Percentiles rank a stretch among this genome's conserved stretches.
Conservation (phyloP, 1,140 invertebrate species). For the Triops longicaudatus region DNA sequence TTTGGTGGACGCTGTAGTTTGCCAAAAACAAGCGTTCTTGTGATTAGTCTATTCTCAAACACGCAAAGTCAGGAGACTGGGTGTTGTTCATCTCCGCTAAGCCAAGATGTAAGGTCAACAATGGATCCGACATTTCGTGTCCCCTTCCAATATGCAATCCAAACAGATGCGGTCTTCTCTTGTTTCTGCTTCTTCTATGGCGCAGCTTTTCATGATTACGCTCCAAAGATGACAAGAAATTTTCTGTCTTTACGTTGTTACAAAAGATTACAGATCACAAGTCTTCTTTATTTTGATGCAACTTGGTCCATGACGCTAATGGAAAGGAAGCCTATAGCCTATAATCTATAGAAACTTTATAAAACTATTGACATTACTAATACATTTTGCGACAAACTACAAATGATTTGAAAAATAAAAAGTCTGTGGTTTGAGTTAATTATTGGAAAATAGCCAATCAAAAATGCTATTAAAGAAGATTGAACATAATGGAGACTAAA, state of each 20-base stretch:
- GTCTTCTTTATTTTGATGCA: too few relatives aligned
- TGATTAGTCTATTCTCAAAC: not conserved
- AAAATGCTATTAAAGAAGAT: too few relatives aligned
- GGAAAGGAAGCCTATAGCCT: too few relatives aligned
- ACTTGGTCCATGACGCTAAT: too few relatives aligned
- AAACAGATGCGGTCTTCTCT: not conserved
- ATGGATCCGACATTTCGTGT: not conserved
- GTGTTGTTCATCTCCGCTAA: not conserved
- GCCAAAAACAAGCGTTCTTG: not conserved
- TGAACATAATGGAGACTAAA: too few relatives aligned
- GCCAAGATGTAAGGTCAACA: slow-evolving; percentile 6
- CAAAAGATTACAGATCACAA: not conserved
- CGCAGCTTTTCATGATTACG: not conserved
- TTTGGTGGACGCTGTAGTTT: too few relatives aligned
- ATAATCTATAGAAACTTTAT: too few relatives aligned
- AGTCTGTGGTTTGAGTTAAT: too few relatives aligned
- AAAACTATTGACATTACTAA: too few relatives aligned
- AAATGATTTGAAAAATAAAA: too few relatives aligned
- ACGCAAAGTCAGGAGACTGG: not conserved
- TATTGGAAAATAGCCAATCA: too few relatives aligned
- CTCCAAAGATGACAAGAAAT: not conserved
- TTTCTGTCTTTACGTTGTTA: not conserved
- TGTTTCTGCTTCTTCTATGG: not conserved
- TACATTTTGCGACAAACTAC: too few relatives aligned
- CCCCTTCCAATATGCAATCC: not conserved